Evolutionary conservation across 1,140 invertebrate genomes (phyloP).

Genomic region (Marisa cornuarietis): DNA sequence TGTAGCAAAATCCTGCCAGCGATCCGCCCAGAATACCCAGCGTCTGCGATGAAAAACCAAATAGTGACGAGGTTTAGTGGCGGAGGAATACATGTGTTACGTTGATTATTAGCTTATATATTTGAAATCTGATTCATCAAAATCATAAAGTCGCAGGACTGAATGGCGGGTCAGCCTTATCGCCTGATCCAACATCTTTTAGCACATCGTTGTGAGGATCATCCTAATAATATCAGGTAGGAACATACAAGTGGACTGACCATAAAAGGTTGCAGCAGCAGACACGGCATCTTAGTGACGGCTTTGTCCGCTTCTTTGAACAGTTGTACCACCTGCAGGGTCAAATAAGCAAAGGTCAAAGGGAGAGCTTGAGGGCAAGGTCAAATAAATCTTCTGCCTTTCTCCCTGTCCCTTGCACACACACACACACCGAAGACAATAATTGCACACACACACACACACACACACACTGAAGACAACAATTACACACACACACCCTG

Average conservation of each 20-base stretch:
- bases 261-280: constrained; percentile 86
- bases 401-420: too few species aligned
- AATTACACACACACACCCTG: too few species aligned
- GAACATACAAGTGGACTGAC: constrained; percentile 58
- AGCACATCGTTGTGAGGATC: not conserved
- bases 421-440: not conserved
- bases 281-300: constrained; percentile 80
- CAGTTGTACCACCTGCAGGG: constrained; percentile 73
- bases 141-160: too few species aligned
- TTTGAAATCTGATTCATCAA: too few species aligned
- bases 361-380: too few species aligned
- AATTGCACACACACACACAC: constrained; percentile 8
- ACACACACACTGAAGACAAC: not conserved
- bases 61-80: too few species aligned
- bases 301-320: constrained; percentile 90
- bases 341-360: not conserved
- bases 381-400: too few species aligned
- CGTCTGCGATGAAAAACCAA: constrained; percentile 5
- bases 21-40: constrained; percentile 22
- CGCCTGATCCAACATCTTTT: not conserved
- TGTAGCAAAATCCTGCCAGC: constrained; percentile 22
- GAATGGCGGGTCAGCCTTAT: too few species aligned
- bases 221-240: not conserved
- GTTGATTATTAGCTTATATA: too few species aligned
- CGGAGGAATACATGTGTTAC: too few species aligned